Percentiles rank a stretch among this genome's conserved stretches.
phyloP scores from a whole-genome alignment of 2,113 vertebrate species.

The Hypocryptadius cinnamomeus region DNA sequence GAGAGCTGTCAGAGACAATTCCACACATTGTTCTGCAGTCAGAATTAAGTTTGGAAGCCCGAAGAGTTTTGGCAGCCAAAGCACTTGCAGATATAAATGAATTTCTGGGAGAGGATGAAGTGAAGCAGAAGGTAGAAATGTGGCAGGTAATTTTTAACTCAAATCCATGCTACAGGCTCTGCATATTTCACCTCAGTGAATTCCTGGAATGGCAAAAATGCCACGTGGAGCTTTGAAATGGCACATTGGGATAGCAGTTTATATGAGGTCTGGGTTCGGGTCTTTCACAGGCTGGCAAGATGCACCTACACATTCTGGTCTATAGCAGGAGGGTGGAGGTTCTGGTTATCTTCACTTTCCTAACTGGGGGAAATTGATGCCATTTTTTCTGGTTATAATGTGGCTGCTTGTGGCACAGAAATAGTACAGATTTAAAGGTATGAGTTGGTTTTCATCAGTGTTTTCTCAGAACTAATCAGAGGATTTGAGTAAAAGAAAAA shows the following conservation, averaged over 20 bases:
- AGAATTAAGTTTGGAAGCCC: conserved; percentile 75
- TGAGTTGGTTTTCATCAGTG: not conserved
- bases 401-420: not conserved
- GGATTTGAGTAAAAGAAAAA: not conserved
- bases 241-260: not conserved
- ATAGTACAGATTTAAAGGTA: not conserved
- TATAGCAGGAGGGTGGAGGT: not conserved
- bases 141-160: conserved; percentile 85
- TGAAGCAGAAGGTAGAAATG: conserved; percentile 75
- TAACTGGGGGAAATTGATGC: not conserved
- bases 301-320: not conserved
- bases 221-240: not conserved
- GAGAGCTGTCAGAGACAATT: conserved; percentile 45
- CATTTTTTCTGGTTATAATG: not conserved
- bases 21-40: conserved; percentile 68
- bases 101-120: conserved; percentile 70
- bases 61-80: conserved; percentile 80
- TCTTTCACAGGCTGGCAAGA: not conserved
- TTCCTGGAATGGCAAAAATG: not conserved
- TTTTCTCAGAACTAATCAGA: not conserved
- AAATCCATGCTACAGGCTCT: not conserved
- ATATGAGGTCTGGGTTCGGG: not conserved
- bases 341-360: not conserved
- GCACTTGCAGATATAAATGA: conserved; percentile 81
- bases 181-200: not conserved